Conservation (phyloP, 2,888 invertebrate genomes). For the Eudemis profundana region DNA sequence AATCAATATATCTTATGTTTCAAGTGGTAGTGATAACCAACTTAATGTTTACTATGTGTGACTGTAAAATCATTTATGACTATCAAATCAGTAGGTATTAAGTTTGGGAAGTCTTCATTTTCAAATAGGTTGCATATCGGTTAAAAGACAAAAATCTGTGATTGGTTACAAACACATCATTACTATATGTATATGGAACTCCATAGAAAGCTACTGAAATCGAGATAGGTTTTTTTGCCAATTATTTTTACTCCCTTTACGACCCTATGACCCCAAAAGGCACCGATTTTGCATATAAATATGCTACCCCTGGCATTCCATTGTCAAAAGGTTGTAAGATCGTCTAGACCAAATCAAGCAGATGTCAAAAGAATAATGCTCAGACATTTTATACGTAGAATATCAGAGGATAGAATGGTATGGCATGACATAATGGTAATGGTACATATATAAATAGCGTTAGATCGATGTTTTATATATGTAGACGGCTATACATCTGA, state of each 20-base stretch:
- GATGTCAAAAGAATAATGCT: conserved; percentile 34
- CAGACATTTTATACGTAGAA: conserved; percentile 31
- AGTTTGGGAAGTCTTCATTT: too few relatives aligned
- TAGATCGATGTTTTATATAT: conserved; percentile 31
- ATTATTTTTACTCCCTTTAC: conserved; percentile 13
- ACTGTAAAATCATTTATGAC: too few relatives aligned
- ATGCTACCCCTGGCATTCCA: conserved; percentile 11
- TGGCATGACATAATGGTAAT: conserved; percentile 28
- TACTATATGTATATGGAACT: conserved; percentile 2
- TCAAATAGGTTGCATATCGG: too few relatives aligned
- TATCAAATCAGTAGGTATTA: too few relatives aligned
- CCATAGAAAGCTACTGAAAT: conserved; percentile 8
- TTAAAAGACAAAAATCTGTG: too few relatives aligned
- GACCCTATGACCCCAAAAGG: conserved; percentile 4
- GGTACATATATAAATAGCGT: conserved; percentile 35
- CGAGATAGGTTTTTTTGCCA: conserved; percentile 12
- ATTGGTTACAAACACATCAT: neutral
- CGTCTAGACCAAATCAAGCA: conserved; percentile 35
- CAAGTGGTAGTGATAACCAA: too few relatives aligned
- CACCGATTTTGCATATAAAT: conserved; percentile 8
- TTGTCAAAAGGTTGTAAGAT: conserved; percentile 25
- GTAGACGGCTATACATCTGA: conserved; percentile 68
- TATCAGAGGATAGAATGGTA: conserved; percentile 18
- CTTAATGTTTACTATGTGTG: too few relatives aligned
- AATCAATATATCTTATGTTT: too few relatives aligned